A percentile compares a stretch with the other conserved stretches of the same genome.
Conservation (phyloP, 2,797 vertebrate species). For the Mormyrops boulengeri region DNA sequence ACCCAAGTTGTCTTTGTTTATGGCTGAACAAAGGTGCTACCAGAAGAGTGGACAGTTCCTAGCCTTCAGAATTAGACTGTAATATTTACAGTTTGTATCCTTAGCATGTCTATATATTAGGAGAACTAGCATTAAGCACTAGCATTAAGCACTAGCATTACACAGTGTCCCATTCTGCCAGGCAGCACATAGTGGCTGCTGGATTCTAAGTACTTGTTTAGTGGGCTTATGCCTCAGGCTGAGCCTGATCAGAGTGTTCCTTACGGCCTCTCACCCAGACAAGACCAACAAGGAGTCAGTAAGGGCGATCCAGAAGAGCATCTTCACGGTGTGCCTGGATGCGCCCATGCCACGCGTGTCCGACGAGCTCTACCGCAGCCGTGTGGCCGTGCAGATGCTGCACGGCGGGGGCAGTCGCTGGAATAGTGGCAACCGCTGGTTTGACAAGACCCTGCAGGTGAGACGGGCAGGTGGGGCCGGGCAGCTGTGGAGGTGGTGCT, state of each 20-base stretch:
- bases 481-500: background rate
- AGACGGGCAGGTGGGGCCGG: background rate
- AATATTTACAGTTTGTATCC: background rate
- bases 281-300: slow-evolving; percentile 95
- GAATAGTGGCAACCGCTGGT: slow-evolving; percentile 97
- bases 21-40: background rate
- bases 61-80: background rate
- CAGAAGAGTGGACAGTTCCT: background rate
- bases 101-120: background rate
- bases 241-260: background rate
- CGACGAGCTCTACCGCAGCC: slow-evolving; percentile 74
- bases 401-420: slow-evolving; percentile 83
- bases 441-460: slow-evolving; percentile 94
- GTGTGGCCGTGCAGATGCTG: slow-evolving; percentile 85
- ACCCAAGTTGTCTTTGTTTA: background rate
- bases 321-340: slow-evolving; percentile 87
- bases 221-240: background rate
- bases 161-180: background rate
- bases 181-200: background rate
- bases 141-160: no score
- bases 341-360: slow-evolving; percentile 80
- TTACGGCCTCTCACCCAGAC: slow-evolving; percentile 55
- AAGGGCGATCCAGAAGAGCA: slow-evolving; percentile 85
- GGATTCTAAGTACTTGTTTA: background rate
- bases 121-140: background rate